phyloP scores from a whole-genome alignment of 37 sponge, comb jelly and placozoan species.

The Mnemiopsis leidyi region DNA sequence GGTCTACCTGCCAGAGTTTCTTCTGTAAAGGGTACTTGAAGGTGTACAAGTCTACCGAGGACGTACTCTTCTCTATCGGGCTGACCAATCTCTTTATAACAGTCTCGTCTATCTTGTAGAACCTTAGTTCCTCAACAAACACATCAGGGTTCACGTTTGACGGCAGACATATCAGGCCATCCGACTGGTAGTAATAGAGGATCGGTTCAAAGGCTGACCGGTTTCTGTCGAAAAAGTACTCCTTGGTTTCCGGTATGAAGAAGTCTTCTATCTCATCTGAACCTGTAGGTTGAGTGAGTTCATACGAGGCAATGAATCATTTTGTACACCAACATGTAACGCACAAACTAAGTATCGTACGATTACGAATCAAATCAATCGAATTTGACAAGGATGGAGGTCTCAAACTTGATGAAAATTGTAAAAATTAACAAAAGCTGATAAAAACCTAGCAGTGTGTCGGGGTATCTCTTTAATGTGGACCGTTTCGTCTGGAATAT shows the following conservation, averaged over 20 bases:
- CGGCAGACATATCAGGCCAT: neutral
- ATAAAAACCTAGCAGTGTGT: conserved; percentile 19
- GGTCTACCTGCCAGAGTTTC: neutral
- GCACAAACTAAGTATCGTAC: no score
- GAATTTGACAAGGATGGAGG: no score
- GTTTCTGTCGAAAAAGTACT: conserved; percentile 28
- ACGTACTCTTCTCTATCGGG: neutral
- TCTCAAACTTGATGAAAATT: neutral
- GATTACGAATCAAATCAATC: no score
- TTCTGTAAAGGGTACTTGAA: neutral
- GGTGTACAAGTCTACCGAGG: neutral
- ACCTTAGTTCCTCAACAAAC: conserved; percentile 30
- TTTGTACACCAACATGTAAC: no score
- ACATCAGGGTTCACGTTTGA: neutral
- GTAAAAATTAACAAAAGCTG: neutral
- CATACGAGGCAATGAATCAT: no score
- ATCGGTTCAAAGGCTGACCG: neutral
- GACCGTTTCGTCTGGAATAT: neutral
- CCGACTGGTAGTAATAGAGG: neutral
- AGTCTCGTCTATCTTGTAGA: neutral
- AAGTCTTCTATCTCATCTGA: neutral
- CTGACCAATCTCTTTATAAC: neutral
- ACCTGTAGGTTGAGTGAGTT: neutral
- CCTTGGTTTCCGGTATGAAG: neutral
- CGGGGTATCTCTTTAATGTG: conserved; percentile 33